Evolutionary conservation across 2,888 invertebrate species (phyloP).

Genomic region (Osmoderma eremita): DNA sequence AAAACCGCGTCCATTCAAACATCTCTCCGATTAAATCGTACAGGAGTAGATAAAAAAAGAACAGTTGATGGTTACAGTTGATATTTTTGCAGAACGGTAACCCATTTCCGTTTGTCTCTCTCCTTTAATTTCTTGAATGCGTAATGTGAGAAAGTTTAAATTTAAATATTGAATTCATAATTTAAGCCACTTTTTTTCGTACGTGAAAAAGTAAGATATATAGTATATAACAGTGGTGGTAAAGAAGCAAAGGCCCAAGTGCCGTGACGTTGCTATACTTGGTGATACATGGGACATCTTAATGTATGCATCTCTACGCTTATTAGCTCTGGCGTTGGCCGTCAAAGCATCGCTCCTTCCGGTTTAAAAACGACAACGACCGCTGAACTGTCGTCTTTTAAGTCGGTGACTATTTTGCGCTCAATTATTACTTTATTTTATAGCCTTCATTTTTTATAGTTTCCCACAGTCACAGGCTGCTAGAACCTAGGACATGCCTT

Average conservation of each 20-base stretch:
- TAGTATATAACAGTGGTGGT: too few relatives aligned
- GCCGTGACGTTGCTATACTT: slow-evolving; percentile 54
- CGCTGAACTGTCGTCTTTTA: slow-evolving; percentile 49
- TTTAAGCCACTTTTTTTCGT: slow-evolving; percentile 43
- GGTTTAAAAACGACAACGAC: slow-evolving; percentile 56
- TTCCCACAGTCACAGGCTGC: slow-evolving; percentile 9
- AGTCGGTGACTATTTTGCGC: background rate
- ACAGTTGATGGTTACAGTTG: slow-evolving; percentile 22
- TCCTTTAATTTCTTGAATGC: slow-evolving; percentile 34
- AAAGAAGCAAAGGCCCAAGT: slow-evolving; percentile 40
- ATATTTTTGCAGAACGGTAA: slow-evolving; percentile 31
- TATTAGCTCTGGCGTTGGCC: slow-evolving; percentile 58
- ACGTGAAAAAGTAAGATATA: too few relatives aligned
- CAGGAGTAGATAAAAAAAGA: background rate
- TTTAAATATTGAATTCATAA: slow-evolving; percentile 41
- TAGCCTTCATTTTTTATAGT: slow-evolving; percentile 14
- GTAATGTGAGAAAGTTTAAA: slow-evolving; percentile 35
- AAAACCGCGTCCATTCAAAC: too few relatives aligned
- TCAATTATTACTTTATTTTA: slow-evolving; percentile 34
- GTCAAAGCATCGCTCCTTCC: slow-evolving; percentile 57
- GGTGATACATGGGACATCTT: slow-evolving; percentile 49
- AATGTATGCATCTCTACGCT: slow-evolving; percentile 55
- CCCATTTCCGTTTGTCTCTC: slow-evolving; percentile 24
- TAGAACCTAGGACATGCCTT: too few relatives aligned
- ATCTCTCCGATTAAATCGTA: too few relatives aligned